Evolutionary conservation across 2,888 invertebrate genomes (phyloP).

Genomic region (Anoplius nigerrimus): DNA sequence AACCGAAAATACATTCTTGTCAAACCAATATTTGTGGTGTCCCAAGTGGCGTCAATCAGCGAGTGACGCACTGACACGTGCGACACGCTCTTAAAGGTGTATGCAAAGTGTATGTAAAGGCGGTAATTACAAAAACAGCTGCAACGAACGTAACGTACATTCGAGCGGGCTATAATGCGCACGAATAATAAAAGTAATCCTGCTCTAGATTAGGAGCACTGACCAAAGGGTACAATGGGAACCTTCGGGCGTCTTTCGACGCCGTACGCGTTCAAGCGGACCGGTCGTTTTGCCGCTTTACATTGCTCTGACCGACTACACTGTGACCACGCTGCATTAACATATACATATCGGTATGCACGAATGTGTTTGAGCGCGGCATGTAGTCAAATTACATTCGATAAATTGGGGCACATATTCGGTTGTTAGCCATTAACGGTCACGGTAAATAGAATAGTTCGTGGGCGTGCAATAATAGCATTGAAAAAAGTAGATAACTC

Average conservation of each 20-base stretch:
- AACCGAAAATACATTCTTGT: too few relatives aligned
- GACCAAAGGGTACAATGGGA: conserved; percentile 60
- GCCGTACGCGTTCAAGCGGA: conserved; percentile 54
- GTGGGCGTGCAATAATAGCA: too few relatives aligned
- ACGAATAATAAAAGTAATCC: conserved; percentile 56
- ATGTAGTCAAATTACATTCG: too few relatives aligned
- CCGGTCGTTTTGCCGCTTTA: conserved; percentile 26
- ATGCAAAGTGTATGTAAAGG: conserved; percentile 50
- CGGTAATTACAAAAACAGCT: conserved; percentile 56
- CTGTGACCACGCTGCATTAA: too few relatives aligned
- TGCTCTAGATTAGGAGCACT: conserved; percentile 65
- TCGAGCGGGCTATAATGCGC: conserved; percentile 27
- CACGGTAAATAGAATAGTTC: too few relatives aligned
- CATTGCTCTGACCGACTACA: neutral
- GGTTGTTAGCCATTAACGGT: too few relatives aligned
- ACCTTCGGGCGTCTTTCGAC: conserved; percentile 65
- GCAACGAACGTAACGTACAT: conserved; percentile 40
- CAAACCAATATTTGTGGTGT: too few relatives aligned
- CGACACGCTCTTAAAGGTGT: conserved; percentile 42
- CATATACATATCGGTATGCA: too few relatives aligned
- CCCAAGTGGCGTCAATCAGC: conserved; percentile 55
- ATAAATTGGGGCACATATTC: too few relatives aligned
- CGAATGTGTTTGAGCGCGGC: too few relatives aligned
- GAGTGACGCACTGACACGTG: conserved; percentile 40
- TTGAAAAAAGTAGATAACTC: too few relatives aligned